Percentiles rank a stretch among this genome's conserved stretches.
These are phyloP conservation scores for Stenichneumon culpator DNA, from an alignment of 2,888 invertebrate species.

Conservation along the genomic window DNA sequence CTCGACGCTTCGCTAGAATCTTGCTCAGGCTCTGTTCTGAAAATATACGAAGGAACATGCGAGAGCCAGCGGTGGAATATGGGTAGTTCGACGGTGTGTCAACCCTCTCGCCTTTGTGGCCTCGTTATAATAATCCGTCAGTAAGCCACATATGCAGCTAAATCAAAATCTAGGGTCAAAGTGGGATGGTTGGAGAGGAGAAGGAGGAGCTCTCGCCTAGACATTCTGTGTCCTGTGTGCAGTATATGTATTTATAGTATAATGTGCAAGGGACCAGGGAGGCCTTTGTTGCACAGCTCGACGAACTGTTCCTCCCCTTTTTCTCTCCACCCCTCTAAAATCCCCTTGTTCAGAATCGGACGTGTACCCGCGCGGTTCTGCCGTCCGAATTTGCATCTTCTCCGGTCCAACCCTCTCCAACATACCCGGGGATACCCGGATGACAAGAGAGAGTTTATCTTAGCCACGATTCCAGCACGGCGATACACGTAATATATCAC, in stretches of 20 bases:
- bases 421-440: slow-evolving; percentile 28
- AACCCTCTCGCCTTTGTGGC: slow-evolving; percentile 67
- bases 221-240: slow-evolving; percentile 38
- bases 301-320: slow-evolving; percentile 56
- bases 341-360: slow-evolving; percentile 55
- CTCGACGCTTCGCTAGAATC: background rate
- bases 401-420: slow-evolving; percentile 28
- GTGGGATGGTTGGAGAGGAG: slow-evolving; percentile 47
- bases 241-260: slow-evolving; percentile 40
- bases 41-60: background rate
- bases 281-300: slow-evolving; percentile 65
- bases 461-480: background rate
- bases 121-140: slow-evolving; percentile 71
- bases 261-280: slow-evolving; percentile 52
- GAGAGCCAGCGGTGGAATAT: slow-evolving; percentile 10
- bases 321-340: slow-evolving; percentile 39
- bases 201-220: slow-evolving; percentile 46
- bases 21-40: background rate
- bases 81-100: slow-evolving; percentile 48
- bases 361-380: slow-evolving; percentile 40
- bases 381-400: slow-evolving; percentile 62
- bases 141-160: slow-evolving; percentile 72
- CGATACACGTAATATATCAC: slow-evolving; percentile 35
- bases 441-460: slow-evolving; percentile 57
- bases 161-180: slow-evolving; percentile 66